Conservation (phyloP, 2,888 invertebrate species). For the Diarsia rubi region DNA sequence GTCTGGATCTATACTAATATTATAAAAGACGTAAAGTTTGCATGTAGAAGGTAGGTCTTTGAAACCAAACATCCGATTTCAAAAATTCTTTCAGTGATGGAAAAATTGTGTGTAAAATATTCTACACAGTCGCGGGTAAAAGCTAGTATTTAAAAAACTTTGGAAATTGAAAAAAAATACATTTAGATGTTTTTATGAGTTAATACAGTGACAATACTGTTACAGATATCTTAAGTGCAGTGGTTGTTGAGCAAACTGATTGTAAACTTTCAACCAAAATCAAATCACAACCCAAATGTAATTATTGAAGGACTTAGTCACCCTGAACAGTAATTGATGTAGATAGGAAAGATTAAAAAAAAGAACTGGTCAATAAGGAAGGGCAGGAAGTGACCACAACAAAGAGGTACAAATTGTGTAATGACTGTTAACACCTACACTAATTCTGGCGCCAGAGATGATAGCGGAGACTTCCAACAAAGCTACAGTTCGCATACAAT, state of each 20-base stretch:
- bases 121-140: not conserved
- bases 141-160: not conserved
- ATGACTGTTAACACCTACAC: slow-evolving; percentile 50
- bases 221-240: too few relatives aligned
- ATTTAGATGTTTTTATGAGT: too few relatives aligned
- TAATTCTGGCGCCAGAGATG: slow-evolving; percentile 75
- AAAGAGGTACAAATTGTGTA: slow-evolving; percentile 47
- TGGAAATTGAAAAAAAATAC: too few relatives aligned
- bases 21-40: not conserved
- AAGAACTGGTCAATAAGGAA: slow-evolving; percentile 15
- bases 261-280: not conserved
- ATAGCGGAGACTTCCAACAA: slow-evolving; percentile 69
- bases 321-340: not conserved
- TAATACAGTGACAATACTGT: too few relatives aligned
- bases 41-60: not conserved
- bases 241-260: not conserved
- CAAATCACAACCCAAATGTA: not conserved
- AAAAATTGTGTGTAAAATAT: too few relatives aligned
- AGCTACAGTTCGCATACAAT: slow-evolving; percentile 74
- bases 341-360: slow-evolving; percentile 18
- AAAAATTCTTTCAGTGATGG: not conserved
- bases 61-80: not conserved
- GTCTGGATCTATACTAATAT: not conserved
- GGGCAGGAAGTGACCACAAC: slow-evolving; percentile 48
- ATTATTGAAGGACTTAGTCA: slow-evolving; percentile 21